Conservation (phyloP, 2,888 invertebrate species). For the Metellina segmentata region DNA sequence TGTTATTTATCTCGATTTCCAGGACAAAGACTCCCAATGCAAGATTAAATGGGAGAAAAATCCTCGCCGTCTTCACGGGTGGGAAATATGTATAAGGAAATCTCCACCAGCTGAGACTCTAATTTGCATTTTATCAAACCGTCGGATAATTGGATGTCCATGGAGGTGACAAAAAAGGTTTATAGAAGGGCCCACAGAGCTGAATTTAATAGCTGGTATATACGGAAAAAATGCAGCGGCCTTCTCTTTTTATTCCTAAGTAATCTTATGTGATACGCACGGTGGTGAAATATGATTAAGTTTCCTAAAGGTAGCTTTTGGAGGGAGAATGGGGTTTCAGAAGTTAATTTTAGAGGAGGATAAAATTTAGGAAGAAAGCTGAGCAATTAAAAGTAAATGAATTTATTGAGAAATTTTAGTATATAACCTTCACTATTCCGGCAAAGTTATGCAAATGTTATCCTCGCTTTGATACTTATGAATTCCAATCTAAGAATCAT, state of each 20-base stretch:
- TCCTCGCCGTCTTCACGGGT: background rate
- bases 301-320: background rate
- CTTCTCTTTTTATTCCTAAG: background rate
- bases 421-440: no score
- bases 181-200: background rate
- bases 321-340: background rate
- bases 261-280: background rate
- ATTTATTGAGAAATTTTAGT: background rate
- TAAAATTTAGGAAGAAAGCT: background rate
- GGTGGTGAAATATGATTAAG: background rate
- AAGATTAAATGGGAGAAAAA: constrained; percentile 25
- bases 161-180: constrained; percentile 24
- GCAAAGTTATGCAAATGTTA: no score
- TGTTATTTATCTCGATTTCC: constrained; percentile 17
- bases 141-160: constrained; percentile 37
- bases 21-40: background rate
- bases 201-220: background rate
- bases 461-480: no score
- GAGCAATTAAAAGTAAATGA: background rate
- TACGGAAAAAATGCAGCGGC: background rate
- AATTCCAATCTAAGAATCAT: no score
- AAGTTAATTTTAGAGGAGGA: background rate
- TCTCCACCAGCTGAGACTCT: constrained; percentile 26
- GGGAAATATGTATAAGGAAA: background rate
- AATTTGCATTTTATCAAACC: constrained; percentile 63